Base-by-base conservation (phyloP, 2,888 invertebrate genomes). In the Drosophila eohydei region DNA sequence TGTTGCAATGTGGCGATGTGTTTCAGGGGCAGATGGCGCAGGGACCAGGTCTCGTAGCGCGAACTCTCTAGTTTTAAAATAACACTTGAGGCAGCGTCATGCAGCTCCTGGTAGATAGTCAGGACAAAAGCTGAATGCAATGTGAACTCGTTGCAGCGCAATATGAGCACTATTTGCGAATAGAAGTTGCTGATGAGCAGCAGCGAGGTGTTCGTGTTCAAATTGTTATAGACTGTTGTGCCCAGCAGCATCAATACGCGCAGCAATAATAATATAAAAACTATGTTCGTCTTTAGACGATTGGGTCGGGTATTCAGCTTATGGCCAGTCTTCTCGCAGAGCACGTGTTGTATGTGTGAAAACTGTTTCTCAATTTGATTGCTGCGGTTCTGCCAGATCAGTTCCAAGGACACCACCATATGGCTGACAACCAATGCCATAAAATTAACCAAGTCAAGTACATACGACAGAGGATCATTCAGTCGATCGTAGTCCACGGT, bases 111-210 rank as follows among this genome's bases (percentile, higher is more conserved):
- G 14, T 78, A 72, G 7, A 68, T 44, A 16, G 46, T 66, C 50
- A 73, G 16, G 0, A 81, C 65, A 6, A 78, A 51, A 2, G 55
- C 58, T 2, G 59, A 63, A 16, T 83, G 71, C 43, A 85, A 16
- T 6, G 65, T 32, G 32, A 81, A 88, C 34, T 89, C 85, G 9
- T 50, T 63, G 16, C 78, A 56, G 28, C 89, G 78, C 5, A 83
- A 14, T 51, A 74, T 75, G 7, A 87, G 28, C n/a, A 79, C 73
- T 16, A 76, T 0, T 38, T 89, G 81, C 2, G 82, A 72, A 43
- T 85, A 88, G 11, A 72, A 52, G 26, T 67, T 51, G 8, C 8
- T 4, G 14, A 64, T 34, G 3, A 71, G 48, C 44, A 80, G 32
- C 11, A 56, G 8, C 16, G 51, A 41, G 6, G 11, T 52, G 2